Evolutionary conservation across 1,140 invertebrate genomes (phyloP), one percentile per base, ranked within the genome.

Genomic region (Copidosoma floridanum): DNA sequence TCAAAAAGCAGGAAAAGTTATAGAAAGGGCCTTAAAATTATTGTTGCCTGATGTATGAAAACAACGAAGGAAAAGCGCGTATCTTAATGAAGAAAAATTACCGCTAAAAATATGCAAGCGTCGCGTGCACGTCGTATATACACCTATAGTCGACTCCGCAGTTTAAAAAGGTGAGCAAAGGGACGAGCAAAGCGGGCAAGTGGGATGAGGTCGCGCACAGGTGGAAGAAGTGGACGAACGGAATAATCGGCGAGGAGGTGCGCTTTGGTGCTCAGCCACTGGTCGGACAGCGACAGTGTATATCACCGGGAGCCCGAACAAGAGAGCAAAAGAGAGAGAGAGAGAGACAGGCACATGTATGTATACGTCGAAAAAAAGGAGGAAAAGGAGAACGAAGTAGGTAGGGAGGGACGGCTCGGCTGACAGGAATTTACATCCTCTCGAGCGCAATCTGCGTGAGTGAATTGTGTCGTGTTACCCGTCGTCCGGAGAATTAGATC

Each of bases 391-490:
- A 32, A 12, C 6, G 29, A 32, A 67, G 68, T 14, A 14, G 70
- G 73, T 71, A 73, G 76, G 76, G 77, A 75, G 72, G 74, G 77
- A 68, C 72, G 69, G 73, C 70, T 69, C n/a, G 70, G 77, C 74
- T 74, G 74, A 75, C 72, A 76, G 71, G 71, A 79, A 77, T 79
- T 79, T 76, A 76, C 73, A 77, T 73, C 69, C 71, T 75, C 68
- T 70, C 72, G 70, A 71, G 75, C 71, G 73, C 75, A 79, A 76
- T 79, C 75, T 79, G 75, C 74, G 77, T 79, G 74, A 79, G 76
- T 77, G 75, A 78, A 79, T 78, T 76, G 76, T 77, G 76, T 77
- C 75, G 75, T 77, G 77, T 79, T 77, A 77, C 74, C n/a, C 75
- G 77, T 74, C 73, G 75, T 72, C 69, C 71, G 72, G 75, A 79